Conservation (phyloP, 2,888 invertebrate genomes). For the Aphrophora alni region DNA sequence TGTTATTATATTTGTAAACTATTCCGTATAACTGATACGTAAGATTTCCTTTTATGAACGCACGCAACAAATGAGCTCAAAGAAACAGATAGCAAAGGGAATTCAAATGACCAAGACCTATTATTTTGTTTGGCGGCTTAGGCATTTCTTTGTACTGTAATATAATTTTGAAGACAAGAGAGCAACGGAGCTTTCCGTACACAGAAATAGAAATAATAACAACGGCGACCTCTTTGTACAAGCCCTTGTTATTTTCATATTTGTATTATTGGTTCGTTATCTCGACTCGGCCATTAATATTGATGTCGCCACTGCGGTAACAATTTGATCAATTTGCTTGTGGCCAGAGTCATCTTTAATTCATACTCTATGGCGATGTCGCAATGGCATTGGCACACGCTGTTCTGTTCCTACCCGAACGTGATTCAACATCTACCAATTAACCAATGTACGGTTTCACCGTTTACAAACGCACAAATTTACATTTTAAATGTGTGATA, state of each 20-base stretch:
- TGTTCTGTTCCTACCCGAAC: neutral
- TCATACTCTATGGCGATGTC: neutral
- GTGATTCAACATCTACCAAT: neutral
- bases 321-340: neutral
- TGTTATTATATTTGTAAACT: too few species aligned
- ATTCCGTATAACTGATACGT: too few species aligned
- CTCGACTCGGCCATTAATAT: neutral
- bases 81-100: neutral
- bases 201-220: neutral
- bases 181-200: neutral
- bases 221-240: neutral
- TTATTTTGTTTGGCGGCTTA: neutral
- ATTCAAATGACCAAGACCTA: neutral
- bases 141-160: neutral
- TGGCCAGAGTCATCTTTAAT: neutral
- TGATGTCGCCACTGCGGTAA: neutral
- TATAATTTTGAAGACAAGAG: neutral
- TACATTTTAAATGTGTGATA: too few species aligned
- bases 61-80: neutral
- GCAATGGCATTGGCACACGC: neutral
- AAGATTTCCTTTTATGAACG: neutral
- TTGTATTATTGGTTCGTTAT: neutral
- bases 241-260: neutral
- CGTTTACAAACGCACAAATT: too few species aligned
- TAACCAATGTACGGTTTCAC: neutral